These are phyloP conservation scores for Stigmatopora nigra DNA, from an alignment of 2,113 vertebrate species.

Conservation along the genomic window DNA sequence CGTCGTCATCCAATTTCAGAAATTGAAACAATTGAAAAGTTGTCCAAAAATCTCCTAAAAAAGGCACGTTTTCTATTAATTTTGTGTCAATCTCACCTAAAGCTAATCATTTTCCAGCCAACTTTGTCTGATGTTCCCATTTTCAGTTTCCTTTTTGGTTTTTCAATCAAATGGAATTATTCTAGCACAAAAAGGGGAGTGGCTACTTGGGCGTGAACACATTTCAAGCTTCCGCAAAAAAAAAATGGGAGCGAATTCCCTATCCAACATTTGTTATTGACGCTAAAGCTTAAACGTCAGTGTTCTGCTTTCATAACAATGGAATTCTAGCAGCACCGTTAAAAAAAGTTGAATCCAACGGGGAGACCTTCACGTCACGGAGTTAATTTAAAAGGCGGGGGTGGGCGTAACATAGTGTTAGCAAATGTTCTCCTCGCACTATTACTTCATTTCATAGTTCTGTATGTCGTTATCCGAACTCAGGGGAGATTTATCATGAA, in stretches of 20 bases:
- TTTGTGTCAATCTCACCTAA: not conserved
- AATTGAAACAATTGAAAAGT: not conserved
- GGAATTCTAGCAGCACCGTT: not conserved
- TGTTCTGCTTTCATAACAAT: not conserved
- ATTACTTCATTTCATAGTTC: conserved; percentile 2
- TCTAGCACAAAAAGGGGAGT: not conserved
- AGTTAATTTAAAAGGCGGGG: not conserved
- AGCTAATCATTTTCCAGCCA: not conserved
- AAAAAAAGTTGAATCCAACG: not conserved
- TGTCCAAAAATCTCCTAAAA: not conserved
- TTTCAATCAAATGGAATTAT: not conserved
- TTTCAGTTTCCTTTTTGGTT: not conserved
- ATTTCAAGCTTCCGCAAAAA: not conserved
- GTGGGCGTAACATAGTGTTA: not conserved
- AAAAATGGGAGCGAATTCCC: not conserved
- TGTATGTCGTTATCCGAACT: not conserved
- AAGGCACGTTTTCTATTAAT: not conserved
- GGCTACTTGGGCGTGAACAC: not conserved
- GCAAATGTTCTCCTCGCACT: not conserved
- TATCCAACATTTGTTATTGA: not conserved
- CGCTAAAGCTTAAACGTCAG: not conserved
- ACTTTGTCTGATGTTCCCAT: not conserved
- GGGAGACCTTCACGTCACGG: not conserved
- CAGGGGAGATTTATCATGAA: not conserved
- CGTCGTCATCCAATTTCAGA: not conserved